Conservation (phyloP, 2,888 invertebrate species). For the Acanthococcus lagerstroemiae region DNA sequence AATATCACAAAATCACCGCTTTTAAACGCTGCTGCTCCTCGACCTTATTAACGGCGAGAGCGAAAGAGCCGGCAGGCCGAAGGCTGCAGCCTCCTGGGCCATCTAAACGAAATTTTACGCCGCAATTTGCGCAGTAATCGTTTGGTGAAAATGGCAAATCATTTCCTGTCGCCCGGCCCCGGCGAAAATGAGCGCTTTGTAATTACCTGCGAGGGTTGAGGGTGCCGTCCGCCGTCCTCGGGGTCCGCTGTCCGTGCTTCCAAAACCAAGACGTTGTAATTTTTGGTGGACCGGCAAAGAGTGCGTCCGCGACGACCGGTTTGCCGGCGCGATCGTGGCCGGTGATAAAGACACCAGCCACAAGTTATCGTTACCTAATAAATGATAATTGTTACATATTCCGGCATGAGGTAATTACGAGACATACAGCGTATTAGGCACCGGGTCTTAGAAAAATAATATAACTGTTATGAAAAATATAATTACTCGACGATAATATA, state of each 20-base stretch:
- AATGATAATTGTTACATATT: not conserved
- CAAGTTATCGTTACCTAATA: not conserved
- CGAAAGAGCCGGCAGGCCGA: not conserved
- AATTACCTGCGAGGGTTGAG: constrained; percentile 7
- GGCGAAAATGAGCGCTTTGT: constrained; percentile 12
- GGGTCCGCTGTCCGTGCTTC: too few relatives aligned
- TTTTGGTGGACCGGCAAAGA: not conserved
- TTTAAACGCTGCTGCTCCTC: constrained; percentile 15
- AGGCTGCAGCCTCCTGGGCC: constrained; percentile 3
- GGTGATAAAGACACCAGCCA: not conserved
- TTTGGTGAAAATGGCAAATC: constrained; percentile 21
- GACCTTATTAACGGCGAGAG: constrained; percentile 6
- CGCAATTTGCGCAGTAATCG: not conserved
- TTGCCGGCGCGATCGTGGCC: not conserved
- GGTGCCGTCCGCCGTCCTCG: not conserved
- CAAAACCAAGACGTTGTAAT: too few relatives aligned
- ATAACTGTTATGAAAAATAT: not conserved
- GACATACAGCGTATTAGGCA: not conserved
- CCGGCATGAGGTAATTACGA: not conserved
- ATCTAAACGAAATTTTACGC: constrained; percentile 20
- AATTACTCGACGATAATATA: not conserved
- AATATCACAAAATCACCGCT: constrained; percentile 27
- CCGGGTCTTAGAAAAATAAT: not conserved
- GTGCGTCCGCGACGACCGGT: not conserved
- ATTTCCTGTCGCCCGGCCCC: constrained; percentile 6